These are phyloP conservation scores for Oxystoma pomonae DNA, from an alignment of 2,888 invertebrate genomes.

Conservation along the genomic window DNA sequence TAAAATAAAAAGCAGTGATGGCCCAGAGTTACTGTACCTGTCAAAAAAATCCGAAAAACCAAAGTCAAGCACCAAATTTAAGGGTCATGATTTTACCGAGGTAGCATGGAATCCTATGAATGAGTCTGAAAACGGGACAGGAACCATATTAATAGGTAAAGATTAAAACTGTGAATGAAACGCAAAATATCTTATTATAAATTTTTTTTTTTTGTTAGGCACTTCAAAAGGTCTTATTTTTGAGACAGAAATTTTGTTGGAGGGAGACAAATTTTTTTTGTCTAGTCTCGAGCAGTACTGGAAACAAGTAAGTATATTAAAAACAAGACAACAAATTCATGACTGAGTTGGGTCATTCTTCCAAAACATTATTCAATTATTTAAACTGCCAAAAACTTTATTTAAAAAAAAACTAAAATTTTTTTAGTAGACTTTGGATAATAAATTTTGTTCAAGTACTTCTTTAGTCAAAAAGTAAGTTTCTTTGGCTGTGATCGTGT, in stretches of 20 bases:
- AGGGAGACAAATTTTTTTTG: conserved; percentile 75
- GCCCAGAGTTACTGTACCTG: conserved; percentile 75
- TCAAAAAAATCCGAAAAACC: conserved; percentile 72
- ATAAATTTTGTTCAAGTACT: no score
- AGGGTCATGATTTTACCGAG: conserved; percentile 81
- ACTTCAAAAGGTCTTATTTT: conserved; percentile 87
- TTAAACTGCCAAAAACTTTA: no score
- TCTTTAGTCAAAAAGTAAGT: no score
- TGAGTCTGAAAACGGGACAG: conserved; percentile 65
- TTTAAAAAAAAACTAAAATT: no score
- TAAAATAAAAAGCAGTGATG: conserved; percentile 49
- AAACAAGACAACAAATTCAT: no score
- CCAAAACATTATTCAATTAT: no score
- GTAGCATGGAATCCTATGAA: conserved; percentile 85
- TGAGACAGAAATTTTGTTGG: conserved; percentile 81
- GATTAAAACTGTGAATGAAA: conserved; percentile 42
- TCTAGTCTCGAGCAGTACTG: conserved; percentile 68
- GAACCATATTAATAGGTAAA: conserved; percentile 69
- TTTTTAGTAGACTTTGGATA: no score
- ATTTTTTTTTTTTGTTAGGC: conserved; percentile 71
- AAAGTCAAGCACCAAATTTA: conserved; percentile 61
- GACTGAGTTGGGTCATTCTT: no score
- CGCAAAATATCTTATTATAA: no score
- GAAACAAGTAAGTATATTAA: conserved; percentile 82
- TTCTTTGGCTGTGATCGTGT: no score